Conservation (phyloP, 2,113 vertebrate species). For the Hippocampus comes region DNA sequence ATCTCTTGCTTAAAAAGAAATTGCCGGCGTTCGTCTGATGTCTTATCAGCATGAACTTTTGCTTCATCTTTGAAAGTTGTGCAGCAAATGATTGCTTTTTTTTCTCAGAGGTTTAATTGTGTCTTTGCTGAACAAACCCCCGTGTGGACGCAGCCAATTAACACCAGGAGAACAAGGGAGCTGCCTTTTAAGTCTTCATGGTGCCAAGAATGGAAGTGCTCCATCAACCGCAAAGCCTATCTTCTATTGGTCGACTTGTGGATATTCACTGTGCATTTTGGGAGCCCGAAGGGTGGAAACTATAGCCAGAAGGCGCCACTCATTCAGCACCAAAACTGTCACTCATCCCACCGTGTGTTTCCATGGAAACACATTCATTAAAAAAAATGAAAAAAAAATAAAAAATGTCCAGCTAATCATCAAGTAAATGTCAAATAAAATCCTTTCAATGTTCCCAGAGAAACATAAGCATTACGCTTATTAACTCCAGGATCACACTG, state of each 20-base stretch:
- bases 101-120: slow-evolving; percentile 24
- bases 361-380: slow-evolving; percentile 59
- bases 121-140: slow-evolving; percentile 33
- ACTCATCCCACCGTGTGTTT: slow-evolving; percentile 55
- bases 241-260: slow-evolving; percentile 17
- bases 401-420: slow-evolving; percentile 37
- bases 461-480: background rate
- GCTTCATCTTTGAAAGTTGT: slow-evolving; percentile 7
- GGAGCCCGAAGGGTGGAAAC: slow-evolving; percentile 49
- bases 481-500: background rate
- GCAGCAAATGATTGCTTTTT: slow-evolving; percentile 13
- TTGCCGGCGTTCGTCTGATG: background rate
- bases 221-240: slow-evolving; percentile 20
- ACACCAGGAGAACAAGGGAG: slow-evolving; percentile 38
- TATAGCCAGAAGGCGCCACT: slow-evolving; percentile 61
- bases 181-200: slow-evolving; percentile 18
- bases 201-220: slow-evolving; percentile 12
- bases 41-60: slow-evolving; percentile 20
- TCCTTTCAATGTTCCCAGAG: background rate
- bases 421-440: background rate
- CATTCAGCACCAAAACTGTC: slow-evolving; percentile 68
- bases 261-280: slow-evolving; percentile 44
- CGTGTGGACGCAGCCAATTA: slow-evolving; percentile 43
- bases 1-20: slow-evolving; percentile 7
- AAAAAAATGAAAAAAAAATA: background rate